Conservation (phyloP, 2,113 vertebrate genomes). For the Phalacrocorax pelagicus region DNA sequence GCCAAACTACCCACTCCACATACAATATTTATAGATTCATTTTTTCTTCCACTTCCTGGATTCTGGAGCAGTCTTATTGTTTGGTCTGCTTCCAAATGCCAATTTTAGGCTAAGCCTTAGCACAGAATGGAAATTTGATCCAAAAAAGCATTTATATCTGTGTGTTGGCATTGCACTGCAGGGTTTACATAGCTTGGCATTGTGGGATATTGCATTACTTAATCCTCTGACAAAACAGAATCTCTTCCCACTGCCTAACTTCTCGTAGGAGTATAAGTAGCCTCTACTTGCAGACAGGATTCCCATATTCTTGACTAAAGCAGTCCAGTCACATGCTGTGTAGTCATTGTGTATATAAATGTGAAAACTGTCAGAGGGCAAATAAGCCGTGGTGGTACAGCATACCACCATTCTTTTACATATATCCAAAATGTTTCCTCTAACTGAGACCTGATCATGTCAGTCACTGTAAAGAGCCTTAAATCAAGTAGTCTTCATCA, state of each 20-base stretch:
- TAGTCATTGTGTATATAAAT: not conserved
- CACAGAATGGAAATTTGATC: not conserved
- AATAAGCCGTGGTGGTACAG: rapidly evolving
- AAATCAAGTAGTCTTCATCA: not conserved
- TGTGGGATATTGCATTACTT: not conserved
- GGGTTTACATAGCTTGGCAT: not conserved
- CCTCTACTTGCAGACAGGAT: not conserved
- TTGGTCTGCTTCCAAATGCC: not conserved
- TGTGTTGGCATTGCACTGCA: not conserved
- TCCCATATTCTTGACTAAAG: not conserved
- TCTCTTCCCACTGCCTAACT: not conserved
- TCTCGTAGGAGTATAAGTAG: not conserved
- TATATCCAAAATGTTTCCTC: not conserved
- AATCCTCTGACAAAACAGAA: not conserved
- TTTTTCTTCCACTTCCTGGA: not conserved
- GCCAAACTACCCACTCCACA: not conserved
- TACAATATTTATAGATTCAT: not conserved
- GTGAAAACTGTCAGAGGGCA: not conserved
- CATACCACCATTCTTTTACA: not conserved
- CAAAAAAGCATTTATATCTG: not conserved
- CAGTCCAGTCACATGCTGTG: not conserved
- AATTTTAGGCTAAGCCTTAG: not conserved
- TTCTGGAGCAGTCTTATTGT: not conserved
- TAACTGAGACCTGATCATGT: not conserved
- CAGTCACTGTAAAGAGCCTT: not conserved